phyloP scores from a whole-genome alignment of 2,797 vertebrate genomes.

The Toxotes lorentzi region DNA sequence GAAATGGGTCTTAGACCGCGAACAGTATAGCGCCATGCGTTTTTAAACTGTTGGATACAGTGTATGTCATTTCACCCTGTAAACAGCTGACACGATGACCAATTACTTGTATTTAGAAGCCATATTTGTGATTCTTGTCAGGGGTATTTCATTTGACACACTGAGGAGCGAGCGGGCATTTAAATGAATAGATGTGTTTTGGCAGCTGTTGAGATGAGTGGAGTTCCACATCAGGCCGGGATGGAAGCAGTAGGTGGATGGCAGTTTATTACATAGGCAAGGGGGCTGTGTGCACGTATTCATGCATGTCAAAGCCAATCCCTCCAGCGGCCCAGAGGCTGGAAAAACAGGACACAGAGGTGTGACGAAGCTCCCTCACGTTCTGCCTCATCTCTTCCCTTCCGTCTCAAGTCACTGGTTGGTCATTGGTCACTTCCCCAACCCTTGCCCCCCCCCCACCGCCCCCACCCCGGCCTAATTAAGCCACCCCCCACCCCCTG shows the following conservation, averaged over 20 bases:
- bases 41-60: neutral
- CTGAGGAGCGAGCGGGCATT: neutral
- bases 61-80: conserved; percentile 11
- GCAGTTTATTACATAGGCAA: conserved; percentile 35
- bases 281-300: conserved; percentile 20
- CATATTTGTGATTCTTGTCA: conserved; percentile 25
- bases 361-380: neutral
- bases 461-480: conserved; percentile 39
- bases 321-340: neutral
- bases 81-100: conserved; percentile 13
- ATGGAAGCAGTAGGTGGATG: conserved; percentile 43
- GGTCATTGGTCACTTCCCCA: no score
- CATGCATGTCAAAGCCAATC: conserved; percentile 53
- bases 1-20: conserved; percentile 5
- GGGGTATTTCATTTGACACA: conserved; percentile 34
- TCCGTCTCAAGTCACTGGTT: no score
- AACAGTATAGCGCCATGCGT: conserved; percentile 8
- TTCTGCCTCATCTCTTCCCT: neutral
- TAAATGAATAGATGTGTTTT: conserved; percentile 52
- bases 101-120: conserved; percentile 55
- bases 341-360: conserved; percentile 9
- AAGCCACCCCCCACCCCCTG: conserved; percentile 21
- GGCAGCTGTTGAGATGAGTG: conserved; percentile 49
- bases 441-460: neutral
- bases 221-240: conserved; percentile 28